Evolutionary conservation across 2,888 invertebrate genomes (phyloP).

Genomic region (Conops quadrifasciatus): DNA sequence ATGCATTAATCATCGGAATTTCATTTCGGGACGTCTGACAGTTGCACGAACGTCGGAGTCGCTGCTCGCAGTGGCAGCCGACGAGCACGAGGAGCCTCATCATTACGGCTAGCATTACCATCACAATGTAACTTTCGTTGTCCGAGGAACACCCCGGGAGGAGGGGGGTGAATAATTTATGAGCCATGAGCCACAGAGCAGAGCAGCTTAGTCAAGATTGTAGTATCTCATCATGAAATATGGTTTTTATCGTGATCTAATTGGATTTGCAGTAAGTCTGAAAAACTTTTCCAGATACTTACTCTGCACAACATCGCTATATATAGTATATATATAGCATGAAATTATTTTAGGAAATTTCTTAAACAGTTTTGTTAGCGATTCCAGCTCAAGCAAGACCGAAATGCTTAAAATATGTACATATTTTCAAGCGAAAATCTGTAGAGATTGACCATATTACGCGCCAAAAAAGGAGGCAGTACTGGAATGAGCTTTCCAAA

Average conservation of each 20-base stretch:
- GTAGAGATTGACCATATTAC: no score
- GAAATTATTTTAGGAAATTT: no score
- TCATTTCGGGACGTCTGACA: slow-evolving; percentile 20
- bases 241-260: slow-evolving; percentile 1
- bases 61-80: background rate
- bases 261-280: background rate
- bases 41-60: slow-evolving; percentile 17
- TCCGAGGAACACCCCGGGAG: background rate
- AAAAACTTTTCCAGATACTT: background rate
- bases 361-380: no score
- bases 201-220: background rate
- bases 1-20: slow-evolving; percentile 38
- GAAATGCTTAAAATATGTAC: no score
- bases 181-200: background rate
- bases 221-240: background rate
- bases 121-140: background rate
- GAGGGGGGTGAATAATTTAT: background rate
- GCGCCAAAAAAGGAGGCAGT: no score
- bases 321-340: background rate
- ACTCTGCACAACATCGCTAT: background rate
- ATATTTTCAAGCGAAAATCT: no score
- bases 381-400: no score
- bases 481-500: no score
- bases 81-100: background rate
- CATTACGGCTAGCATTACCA: background rate